Evolutionary conservation across 2,797 vertebrate species (phyloP).

Genomic region (Perodicticus potto): DNA sequence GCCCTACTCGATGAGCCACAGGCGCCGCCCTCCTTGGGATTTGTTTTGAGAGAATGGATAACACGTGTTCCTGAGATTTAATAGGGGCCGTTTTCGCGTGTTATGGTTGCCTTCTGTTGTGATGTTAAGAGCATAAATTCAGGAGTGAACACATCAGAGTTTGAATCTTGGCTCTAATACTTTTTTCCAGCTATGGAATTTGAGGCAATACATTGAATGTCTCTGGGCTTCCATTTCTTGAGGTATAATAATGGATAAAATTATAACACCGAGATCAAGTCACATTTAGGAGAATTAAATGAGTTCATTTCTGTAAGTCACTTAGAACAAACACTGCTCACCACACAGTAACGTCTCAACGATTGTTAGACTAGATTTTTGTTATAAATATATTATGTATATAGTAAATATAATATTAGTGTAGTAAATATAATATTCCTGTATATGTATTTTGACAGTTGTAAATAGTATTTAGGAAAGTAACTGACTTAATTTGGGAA

Average conservation of each 20-base stretch:
- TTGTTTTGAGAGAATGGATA: background rate
- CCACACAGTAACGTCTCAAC: background rate
- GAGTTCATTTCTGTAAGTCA: background rate
- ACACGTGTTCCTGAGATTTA: background rate
- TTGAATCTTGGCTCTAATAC: background rate
- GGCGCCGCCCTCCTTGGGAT: too few relatives aligned
- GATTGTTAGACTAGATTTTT: background rate
- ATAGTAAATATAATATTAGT: conserved; percentile 21
- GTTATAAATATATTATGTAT: background rate
- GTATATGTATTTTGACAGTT: background rate
- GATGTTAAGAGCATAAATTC: background rate
- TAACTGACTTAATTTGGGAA: background rate
- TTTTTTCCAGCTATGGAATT: background rate
- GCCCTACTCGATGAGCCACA: too few relatives aligned
- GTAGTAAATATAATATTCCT: conserved; percentile 1
- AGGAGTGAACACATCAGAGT: background rate
- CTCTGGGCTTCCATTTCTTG: background rate
- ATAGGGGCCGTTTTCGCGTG: background rate
- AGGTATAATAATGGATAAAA: conserved; percentile 22
- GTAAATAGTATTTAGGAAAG: conserved; percentile 14
- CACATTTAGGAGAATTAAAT: conserved; percentile 13
- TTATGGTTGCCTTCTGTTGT: background rate
- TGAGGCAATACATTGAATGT: conserved; percentile 11
- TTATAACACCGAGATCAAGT: background rate
- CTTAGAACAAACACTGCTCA: conserved; percentile 9